phyloP scores from a whole-genome alignment of 2,888 invertebrate genomes.

The Trissolcus japonicus region DNA sequence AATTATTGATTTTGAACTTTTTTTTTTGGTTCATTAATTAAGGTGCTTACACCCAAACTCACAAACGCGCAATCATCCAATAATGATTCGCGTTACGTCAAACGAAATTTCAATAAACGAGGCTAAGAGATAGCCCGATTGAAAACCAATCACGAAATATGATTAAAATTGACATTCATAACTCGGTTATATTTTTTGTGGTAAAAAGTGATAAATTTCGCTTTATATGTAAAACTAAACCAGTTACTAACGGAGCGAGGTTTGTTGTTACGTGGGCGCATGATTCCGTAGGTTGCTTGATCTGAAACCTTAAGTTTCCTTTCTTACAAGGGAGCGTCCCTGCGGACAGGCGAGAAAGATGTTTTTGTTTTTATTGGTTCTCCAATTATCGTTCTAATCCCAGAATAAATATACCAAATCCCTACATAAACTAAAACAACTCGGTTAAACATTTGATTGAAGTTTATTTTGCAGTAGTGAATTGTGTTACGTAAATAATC shows the following conservation, averaged over 20 bases:
- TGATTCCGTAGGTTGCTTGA: conserved; percentile 29
- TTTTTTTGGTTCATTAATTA: conserved; percentile 5
- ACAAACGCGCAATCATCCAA: conserved; percentile 20
- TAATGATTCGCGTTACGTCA: conserved; percentile 14
- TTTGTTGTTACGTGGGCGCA: conserved; percentile 20
- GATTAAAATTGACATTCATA: not conserved
- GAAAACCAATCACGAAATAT: not conserved
- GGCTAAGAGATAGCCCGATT: conserved; percentile 8
- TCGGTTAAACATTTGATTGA: too few species aligned
- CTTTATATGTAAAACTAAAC: conserved; percentile 16
- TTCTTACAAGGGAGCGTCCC: conserved; percentile 18
- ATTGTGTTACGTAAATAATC: too few species aligned
- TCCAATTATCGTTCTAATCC: too few species aligned
- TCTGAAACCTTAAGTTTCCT: conserved; percentile 44
- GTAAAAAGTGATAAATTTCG: not conserved
- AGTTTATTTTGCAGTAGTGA: too few species aligned
- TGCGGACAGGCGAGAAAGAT: conserved; percentile 6
- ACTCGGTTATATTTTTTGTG: not conserved
- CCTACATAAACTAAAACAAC: too few species aligned
- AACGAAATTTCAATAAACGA: not conserved
- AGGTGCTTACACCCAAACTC: not conserved
- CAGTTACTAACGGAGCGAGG: not conserved
- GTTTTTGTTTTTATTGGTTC: conserved; percentile 9
- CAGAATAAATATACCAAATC: too few species aligned
- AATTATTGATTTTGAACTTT: not conserved